These are phyloP conservation scores for Oxystoma pomonae DNA, from an alignment of 2,888 invertebrate genomes.

Conservation along the genomic window DNA sequence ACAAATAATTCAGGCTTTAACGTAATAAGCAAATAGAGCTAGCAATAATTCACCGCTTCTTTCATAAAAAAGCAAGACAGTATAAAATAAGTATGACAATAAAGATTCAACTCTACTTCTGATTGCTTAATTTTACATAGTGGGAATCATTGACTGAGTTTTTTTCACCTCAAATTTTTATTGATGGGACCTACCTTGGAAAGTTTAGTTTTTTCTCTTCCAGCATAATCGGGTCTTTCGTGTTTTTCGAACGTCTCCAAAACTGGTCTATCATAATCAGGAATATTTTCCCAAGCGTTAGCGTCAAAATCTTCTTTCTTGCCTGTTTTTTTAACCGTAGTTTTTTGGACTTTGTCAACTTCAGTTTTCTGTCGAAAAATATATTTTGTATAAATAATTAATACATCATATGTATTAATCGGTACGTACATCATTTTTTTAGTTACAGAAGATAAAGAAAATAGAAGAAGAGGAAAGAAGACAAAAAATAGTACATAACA, in stretches of 20 bases:
- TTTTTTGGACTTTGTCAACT: conserved; percentile 33
- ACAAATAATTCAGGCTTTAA: no score
- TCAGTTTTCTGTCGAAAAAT: conserved; percentile 35
- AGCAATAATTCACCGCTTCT: no score
- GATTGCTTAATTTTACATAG: no score
- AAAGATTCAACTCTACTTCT: no score
- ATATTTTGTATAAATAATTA: no score
- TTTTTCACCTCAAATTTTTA: no score
- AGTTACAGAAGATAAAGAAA: neutral
- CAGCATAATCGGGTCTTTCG: conserved; percentile 49
- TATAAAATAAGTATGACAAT: no score
- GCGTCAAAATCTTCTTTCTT: conserved; percentile 34
- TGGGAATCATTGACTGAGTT: no score
- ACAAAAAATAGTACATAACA: neutral
- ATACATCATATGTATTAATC: no score
- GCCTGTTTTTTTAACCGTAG: conserved; percentile 33
- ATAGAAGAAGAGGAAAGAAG: neutral
- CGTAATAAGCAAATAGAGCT: no score
- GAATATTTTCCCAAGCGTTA: conserved; percentile 48
- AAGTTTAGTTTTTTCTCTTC: conserved; percentile 48
- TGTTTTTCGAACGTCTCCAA: conserved; percentile 62
- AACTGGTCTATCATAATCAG: conserved; percentile 73
- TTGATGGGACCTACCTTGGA: conserved; percentile 43
- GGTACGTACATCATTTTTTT: no score
- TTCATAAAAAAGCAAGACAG: no score